Conservation (phyloP, 2,113 vertebrate genomes). For the Oreochromis tanganicae region DNA sequence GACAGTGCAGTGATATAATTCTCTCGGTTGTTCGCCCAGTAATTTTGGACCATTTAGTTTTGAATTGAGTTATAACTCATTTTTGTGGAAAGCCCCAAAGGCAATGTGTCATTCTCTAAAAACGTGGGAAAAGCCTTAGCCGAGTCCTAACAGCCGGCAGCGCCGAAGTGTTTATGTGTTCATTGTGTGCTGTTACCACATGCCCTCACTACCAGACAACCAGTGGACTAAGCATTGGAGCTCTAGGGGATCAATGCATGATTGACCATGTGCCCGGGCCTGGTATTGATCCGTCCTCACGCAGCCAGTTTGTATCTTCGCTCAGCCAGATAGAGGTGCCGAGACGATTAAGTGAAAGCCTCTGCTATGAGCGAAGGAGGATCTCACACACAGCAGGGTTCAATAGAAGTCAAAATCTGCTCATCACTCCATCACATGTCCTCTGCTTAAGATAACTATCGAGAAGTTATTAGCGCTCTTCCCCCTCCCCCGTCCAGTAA, state of each 20-base stretch:
- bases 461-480: not conserved
- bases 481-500: not conserved
- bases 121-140: slow-evolving; percentile 42
- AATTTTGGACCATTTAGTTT: slow-evolving; percentile 12
- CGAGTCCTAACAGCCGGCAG: slow-evolving; percentile 5
- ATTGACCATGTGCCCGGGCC: slow-evolving; percentile 35
- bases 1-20: not conserved
- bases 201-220: slow-evolving; percentile 25
- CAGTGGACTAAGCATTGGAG: slow-evolving; percentile 1
- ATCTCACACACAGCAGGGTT: not conserved
- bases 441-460: not conserved
- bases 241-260: slow-evolving; percentile 52
- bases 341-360: slow-evolving; percentile 42
- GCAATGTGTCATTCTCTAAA: slow-evolving; percentile 22
- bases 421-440: slow-evolving; percentile 22
- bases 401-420: not conserved
- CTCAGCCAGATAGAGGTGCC: slow-evolving; percentile 35
- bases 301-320: slow-evolving; percentile 40
- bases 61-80: slow-evolving; percentile 47
- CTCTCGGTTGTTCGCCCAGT: not conserved
- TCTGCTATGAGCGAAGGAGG: not conserved
- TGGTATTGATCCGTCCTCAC: slow-evolving; percentile 44
- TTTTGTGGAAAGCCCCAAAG: slow-evolving; percentile 56
- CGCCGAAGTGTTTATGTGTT: slow-evolving; percentile 58
- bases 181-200: slow-evolving; percentile 44